Evolutionary conservation across 1,140 invertebrate species (phyloP).

Genomic region (Varroa destructor): DNA sequence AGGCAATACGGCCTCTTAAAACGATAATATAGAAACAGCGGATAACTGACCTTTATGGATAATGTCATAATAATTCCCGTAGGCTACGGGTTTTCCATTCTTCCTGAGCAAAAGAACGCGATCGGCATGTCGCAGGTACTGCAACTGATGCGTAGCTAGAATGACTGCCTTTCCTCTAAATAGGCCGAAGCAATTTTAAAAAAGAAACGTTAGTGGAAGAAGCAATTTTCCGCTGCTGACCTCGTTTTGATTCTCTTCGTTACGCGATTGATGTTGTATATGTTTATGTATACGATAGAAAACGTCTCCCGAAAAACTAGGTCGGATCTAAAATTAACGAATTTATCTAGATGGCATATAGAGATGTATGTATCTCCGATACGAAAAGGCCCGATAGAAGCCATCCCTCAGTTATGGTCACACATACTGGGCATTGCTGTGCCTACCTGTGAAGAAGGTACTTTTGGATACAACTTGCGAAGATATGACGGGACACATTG

Average conservation of each 20-base stretch:
- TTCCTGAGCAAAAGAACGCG: slow-evolving; percentile 61
- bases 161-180: slow-evolving; percentile 40
- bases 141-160: slow-evolving; percentile 43
- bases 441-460: slow-evolving; percentile 27
- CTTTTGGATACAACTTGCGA: slow-evolving; percentile 43
- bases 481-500: slow-evolving; percentile 42
- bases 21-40: too few relatives aligned
- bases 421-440: too few relatives aligned
- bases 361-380: too few relatives aligned
- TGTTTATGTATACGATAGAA: too few relatives aligned
- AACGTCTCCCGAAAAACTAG: too few relatives aligned
- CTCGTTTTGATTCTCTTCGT: neutral
- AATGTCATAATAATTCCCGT: slow-evolving; percentile 16
- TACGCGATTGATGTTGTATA: neutral
- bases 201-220: slow-evolving; percentile 28
- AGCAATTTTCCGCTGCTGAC: too few relatives aligned
- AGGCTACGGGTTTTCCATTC: slow-evolving; percentile 30
- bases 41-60: neutral
- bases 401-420: neutral
- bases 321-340: too few relatives aligned
- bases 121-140: slow-evolving; percentile 53
- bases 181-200: slow-evolving; percentile 47
- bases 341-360: too few relatives aligned
- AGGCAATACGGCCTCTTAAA: too few relatives aligned
- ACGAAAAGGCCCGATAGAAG: neutral